These are phyloP conservation scores for Stichodactyla mertensii DNA, from an alignment of 64 coral and sea anemone genomes.

Conservation along the genomic window DNA sequence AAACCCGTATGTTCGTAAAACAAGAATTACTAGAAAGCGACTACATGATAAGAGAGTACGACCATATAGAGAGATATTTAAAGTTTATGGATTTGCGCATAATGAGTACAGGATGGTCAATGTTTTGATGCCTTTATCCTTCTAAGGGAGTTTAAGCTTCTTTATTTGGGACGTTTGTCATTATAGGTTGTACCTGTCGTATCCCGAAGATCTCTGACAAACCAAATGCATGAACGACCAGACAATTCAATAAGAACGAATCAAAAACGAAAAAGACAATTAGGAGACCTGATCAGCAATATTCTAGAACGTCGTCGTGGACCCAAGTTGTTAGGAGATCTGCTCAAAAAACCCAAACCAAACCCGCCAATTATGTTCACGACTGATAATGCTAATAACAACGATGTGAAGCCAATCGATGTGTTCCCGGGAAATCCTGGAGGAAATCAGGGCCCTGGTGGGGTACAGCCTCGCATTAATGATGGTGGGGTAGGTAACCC, in stretches of 20 bases:
- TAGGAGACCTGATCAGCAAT: conserved; percentile 16
- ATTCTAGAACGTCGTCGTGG: conserved; percentile 5
- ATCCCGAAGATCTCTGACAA: conserved; percentile 11
- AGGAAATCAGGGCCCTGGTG: not conserved
- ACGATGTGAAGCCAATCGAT: conserved; percentile 7
- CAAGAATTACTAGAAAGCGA: no score
- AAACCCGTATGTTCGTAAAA: no score
- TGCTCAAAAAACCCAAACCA: conserved; percentile 11
- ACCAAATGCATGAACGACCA: conserved; percentile 5
- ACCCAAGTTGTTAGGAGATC: not conserved
- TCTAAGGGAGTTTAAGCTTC: not conserved
- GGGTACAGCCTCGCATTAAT: not conserved
- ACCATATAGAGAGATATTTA: no score
- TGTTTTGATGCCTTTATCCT: conserved; percentile 11
- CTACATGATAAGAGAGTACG: no score
- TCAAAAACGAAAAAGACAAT: conserved; percentile 8
- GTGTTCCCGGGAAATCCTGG: not conserved
- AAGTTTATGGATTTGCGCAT: no score
- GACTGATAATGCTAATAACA: not conserved
- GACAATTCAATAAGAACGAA: conserved; percentile 8
- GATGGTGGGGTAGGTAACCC: not conserved
- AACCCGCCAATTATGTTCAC: conserved; percentile 2
- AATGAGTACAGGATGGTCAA: not conserved
- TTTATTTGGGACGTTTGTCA: not conserved
- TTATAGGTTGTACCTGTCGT: conserved; percentile 3